Evolutionary conservation across 1,140 invertebrate genomes (phyloP), one percentile per base, ranked within the genome.

Genomic region (Rhyzopertha dominica): DNA sequence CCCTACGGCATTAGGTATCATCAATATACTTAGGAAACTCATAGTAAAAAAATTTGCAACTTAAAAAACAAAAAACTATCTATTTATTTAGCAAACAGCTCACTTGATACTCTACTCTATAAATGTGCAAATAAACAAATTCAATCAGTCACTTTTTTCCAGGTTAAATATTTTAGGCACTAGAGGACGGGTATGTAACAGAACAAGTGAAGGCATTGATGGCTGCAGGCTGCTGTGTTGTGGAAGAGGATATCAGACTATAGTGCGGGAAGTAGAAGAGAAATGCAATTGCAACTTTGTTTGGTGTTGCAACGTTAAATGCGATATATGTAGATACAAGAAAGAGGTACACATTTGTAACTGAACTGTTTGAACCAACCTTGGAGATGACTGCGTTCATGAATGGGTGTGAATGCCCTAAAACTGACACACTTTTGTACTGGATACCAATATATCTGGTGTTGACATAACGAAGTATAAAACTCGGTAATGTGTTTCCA

Each of bases 221-320:
- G 86, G 87, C 14, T 93, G 90, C 64, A 76, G 80, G 17, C 70
- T 88, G n/a, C 73, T 94, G 5, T 94, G 90, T 69, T 95, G 90
- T 64, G 92, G 92, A 5, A 77, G 91, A 37, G 93, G 93, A 8
- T 95, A 93, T 69, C 86, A 93, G 66, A 94, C 90, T 1, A 74
- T 85, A 31, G 79, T 93, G 0, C 75, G 83, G 34, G 84, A 92
- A 51, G 83, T 90, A 40, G 81, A 84, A 47, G 88, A 95, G 66
- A 90, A 94, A 67, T 96, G 92, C 73, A 82, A 88, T 54, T 96
- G 93, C 69, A 80, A 84, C 56, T 95, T 95, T 62, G 84, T 90
- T 24, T 95, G 91, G 91, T 96, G 92, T 71, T 96, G 91, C 67
- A 75, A 82, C 44, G 88, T 95, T 0, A 78, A 86, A 53, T 95